A percentile compares a stretch with the other conserved stretches of the same genome.
phyloP scores from a whole-genome alignment of 2,797 vertebrate species.

The Platalea minor region DNA sequence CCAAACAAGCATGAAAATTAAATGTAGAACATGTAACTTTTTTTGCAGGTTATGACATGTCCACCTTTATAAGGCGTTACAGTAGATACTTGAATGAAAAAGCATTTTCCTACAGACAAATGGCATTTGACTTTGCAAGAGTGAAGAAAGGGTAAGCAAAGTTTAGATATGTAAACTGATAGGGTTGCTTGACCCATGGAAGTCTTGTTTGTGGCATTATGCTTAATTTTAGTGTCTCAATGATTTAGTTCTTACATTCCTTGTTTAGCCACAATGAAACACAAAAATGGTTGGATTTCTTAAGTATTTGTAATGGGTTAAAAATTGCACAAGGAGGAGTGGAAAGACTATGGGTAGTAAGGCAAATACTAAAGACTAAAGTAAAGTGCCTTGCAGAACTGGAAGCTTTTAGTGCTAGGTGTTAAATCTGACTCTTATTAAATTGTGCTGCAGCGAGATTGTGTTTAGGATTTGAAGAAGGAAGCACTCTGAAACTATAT shows the following conservation, averaged over 20 bases:
- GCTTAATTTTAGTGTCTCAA: background rate
- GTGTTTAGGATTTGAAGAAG: background rate
- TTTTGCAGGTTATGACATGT: slow-evolving; percentile 95
- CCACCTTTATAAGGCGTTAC: slow-evolving; percentile 97
- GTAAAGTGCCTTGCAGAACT: background rate
- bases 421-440: background rate
- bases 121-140: slow-evolving; percentile 99
- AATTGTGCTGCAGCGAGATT: background rate
- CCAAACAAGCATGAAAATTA: background rate
- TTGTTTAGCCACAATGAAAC: background rate
- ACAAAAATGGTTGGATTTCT: background rate
- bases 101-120: slow-evolving; percentile 97
- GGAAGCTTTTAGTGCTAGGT: background rate
- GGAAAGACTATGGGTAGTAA: background rate
- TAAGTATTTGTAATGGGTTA: background rate
- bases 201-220: background rate
- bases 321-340: background rate
- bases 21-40: background rate
- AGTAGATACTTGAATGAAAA: slow-evolving; percentile 99
- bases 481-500: background rate
- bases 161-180: background rate
- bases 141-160: slow-evolving; percentile 94
- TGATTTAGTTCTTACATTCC: background rate
- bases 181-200: background rate
- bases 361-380: background rate